phyloP scores from a whole-genome alignment of 1,140 invertebrate species.

The Apis florea region DNA sequence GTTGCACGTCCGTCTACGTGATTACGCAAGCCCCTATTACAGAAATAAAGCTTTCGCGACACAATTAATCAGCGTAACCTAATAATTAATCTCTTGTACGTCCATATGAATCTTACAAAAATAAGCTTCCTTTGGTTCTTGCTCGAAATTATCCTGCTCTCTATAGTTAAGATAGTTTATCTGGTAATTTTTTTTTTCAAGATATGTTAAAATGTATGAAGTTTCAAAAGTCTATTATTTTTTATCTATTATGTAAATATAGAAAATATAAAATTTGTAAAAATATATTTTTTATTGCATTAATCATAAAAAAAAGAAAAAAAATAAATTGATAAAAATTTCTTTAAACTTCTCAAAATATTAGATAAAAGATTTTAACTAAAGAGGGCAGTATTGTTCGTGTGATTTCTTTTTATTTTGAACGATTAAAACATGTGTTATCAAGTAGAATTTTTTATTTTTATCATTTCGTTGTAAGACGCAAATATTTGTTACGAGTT shows the following conservation, averaged over 20 bases:
- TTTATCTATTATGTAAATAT: no score
- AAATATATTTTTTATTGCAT: no score
- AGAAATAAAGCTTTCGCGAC: conserved; percentile 42
- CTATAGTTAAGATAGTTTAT: no score
- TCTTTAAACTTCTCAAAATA: no score
- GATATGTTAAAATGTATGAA: no score
- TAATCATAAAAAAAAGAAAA: no score
- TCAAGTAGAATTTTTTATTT: neutral
- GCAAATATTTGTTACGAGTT: neutral
- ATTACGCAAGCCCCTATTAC: conserved; percentile 5
- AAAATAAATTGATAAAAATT: no score
- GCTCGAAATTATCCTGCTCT: neutral
- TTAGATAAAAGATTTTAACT: no score
- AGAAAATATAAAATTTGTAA: no score
- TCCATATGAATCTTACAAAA: conserved; percentile 20
- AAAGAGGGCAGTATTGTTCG: neutral
- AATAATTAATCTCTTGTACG: neutral
- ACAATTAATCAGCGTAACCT: conserved; percentile 18
- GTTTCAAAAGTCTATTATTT: no score
- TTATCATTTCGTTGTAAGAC: neutral
- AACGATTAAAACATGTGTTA: neutral
- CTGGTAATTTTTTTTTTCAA: no score
- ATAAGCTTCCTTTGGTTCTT: conserved; percentile 17
- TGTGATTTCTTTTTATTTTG: neutral
- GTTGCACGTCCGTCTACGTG: conserved; percentile 25